Percentiles rank a stretch among this genome's conserved stretches.
phyloP scores from a whole-genome alignment of 2,113 vertebrate genomes.

The Sterna hirundo region DNA sequence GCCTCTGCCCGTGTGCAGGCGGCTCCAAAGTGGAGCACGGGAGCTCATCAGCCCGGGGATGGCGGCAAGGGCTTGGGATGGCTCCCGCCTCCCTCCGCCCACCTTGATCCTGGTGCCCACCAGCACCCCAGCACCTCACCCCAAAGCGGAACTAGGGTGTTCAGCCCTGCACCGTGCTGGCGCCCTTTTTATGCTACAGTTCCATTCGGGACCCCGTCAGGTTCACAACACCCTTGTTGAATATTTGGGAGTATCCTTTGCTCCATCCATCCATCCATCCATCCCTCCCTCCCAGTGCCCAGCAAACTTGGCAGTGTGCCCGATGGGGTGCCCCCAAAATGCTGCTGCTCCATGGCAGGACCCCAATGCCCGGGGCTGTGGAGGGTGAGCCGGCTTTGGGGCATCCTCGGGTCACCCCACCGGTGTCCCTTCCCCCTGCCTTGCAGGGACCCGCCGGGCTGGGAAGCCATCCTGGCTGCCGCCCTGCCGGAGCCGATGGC shows the following conservation, averaged over 20 bases:
- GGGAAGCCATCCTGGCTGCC: neutral
- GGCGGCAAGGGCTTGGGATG: neutral
- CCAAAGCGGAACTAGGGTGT: neutral
- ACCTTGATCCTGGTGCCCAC: neutral
- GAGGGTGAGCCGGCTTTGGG: neutral
- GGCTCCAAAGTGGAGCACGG: rapidly evolving
- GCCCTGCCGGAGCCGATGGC: neutral
- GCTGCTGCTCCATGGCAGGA: neutral
- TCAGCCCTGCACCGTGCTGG: neutral
- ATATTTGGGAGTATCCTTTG: neutral
- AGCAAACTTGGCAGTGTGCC: neutral
- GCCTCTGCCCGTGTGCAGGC: neutral
- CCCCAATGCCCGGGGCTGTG: neutral
- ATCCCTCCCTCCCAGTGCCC: neutral
- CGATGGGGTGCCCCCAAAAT: neutral
- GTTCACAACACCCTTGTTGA: neutral
- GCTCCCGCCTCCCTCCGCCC: neutral
- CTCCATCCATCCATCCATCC: neutral
- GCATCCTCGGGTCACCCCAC: neutral
- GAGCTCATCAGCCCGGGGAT: rapidly evolving
- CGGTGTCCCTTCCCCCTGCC: neutral
- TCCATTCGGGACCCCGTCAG: neutral
- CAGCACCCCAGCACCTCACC: rapidly evolving
- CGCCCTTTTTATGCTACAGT: neutral
- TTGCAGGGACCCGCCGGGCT: neutral